These are phyloP conservation scores for Macrophya alboannulata DNA, from an alignment of 2,888 invertebrate species.

Conservation along the genomic window DNA sequence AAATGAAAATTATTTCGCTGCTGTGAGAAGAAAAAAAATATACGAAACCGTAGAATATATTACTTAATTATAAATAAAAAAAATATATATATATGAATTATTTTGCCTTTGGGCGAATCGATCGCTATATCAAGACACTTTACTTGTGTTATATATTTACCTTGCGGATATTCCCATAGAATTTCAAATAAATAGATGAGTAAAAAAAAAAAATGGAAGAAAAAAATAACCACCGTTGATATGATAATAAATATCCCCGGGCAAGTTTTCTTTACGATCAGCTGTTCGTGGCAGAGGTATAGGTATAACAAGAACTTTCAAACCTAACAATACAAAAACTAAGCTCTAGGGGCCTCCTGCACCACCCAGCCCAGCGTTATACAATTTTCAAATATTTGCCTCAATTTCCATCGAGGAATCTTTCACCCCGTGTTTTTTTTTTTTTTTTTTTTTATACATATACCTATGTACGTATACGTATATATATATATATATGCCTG, in stretches of 20 bases:
- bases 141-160: neutral
- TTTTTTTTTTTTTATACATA: neutral
- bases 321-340: neutral
- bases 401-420: constrained; percentile 3
- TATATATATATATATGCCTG: neutral
- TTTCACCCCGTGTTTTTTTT: neutral
- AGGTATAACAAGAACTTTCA: neutral
- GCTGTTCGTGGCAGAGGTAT: constrained; percentile 9
- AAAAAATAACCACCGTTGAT: neutral
- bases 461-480: neutral
- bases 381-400: constrained; percentile 23
- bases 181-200: constrained; percentile 3
- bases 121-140: neutral
- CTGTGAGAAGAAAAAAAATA: neutral
- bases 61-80: no score
- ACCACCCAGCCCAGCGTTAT: neutral
- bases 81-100: no score
- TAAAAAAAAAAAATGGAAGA: no score
- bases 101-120: neutral
- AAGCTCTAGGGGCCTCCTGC: neutral
- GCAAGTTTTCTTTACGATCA: constrained; percentile 18
- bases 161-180: neutral
- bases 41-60: no score
- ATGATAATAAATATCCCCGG: neutral
- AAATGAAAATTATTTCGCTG: no score